Evolutionary conservation across 2,797 vertebrate species (phyloP), one percentile per base, ranked within the genome.

Genomic region (Chrosomus eos): DNA sequence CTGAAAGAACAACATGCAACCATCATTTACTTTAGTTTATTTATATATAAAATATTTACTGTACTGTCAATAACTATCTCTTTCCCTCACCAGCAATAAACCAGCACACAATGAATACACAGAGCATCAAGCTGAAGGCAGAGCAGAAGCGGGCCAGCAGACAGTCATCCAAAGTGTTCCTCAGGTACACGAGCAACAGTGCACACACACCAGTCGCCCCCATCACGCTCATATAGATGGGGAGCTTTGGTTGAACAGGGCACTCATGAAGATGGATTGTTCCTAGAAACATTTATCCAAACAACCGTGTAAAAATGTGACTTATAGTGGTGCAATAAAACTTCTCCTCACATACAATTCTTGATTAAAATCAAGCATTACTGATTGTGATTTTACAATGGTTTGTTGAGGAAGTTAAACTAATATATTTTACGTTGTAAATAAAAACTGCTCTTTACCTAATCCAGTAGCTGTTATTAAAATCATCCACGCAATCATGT

Each of bases 191-290:
- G 38, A 89, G 21, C 82, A 89, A 64, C 60, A 88, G 36, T 51
- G 48, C 75, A 53, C 86, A 23, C 19, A 88, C 26, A 13, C 83
- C 85, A 53, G 64, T 78, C 3, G n/a, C 84, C 13, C 89, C 89
- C 6, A 80, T 80, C 68, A 89, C 51, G 31, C 84, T 64, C 26
- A 90, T 66, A 45, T 88, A 89, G 48, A 80, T 48, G 11, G 89
- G 89, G 58, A 90, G 80, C 36, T 86, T 70, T n/a, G 81, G 87
- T 64, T 90, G 88, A 55, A 86, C 26, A 4, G 89, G 88, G 62
- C 89, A 90, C 60, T 87, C 82, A 1, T 85, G 76, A 31, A 81
- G 80, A 86, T 90, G 79, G 38, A 83, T 84, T 28, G 74, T 14
- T 60, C 88, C 88, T 90, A 66, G 23, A 76, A 66, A 71, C n/a